Evolutionary conservation across 2,888 invertebrate species (phyloP).

Genomic region (Hirtodrosophila duncani): DNA sequence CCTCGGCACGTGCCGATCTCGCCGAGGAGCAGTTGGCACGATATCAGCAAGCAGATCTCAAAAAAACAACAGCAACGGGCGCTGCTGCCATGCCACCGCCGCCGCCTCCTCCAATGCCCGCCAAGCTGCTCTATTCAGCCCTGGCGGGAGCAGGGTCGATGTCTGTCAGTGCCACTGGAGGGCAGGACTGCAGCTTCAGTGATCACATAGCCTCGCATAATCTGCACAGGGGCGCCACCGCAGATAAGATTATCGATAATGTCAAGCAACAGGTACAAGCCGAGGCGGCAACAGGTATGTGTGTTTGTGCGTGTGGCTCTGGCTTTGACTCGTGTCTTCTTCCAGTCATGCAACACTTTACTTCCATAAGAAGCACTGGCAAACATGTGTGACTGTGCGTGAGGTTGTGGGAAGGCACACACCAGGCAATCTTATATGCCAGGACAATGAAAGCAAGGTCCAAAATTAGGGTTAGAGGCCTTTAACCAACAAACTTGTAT

Average conservation of each 20-base stretch:
- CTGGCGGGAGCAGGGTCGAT: constrained; percentile 10
- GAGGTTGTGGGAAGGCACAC: too few species aligned
- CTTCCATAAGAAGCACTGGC: too few species aligned
- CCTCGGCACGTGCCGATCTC: constrained; percentile 79
- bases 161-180: constrained; percentile 22
- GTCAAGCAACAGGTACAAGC: constrained; percentile 76
- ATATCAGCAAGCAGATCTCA: constrained; percentile 53
- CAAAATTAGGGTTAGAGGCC: too few species aligned
- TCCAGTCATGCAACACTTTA: too few species aligned
- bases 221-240: constrained; percentile 55
- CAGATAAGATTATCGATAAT: constrained; percentile 74
- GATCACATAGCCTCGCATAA: constrained; percentile 65
- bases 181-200: constrained; percentile 39
- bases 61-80: constrained; percentile 41
- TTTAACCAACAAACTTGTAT: too few species aligned
- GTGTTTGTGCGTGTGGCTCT: too few species aligned
- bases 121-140: constrained; percentile 62
- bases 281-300: constrained; percentile 78
- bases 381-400: too few species aligned
- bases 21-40: constrained; percentile 79
- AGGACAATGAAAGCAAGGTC: too few species aligned
- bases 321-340: too few species aligned
- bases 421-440: too few species aligned
- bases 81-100: constrained; percentile 75
- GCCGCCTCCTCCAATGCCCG: constrained; percentile 75